Percentiles rank a stretch among this genome's conserved stretches.
phyloP scores from a whole-genome alignment of 1,140 invertebrate species.

The Nylanderia fulva region DNA sequence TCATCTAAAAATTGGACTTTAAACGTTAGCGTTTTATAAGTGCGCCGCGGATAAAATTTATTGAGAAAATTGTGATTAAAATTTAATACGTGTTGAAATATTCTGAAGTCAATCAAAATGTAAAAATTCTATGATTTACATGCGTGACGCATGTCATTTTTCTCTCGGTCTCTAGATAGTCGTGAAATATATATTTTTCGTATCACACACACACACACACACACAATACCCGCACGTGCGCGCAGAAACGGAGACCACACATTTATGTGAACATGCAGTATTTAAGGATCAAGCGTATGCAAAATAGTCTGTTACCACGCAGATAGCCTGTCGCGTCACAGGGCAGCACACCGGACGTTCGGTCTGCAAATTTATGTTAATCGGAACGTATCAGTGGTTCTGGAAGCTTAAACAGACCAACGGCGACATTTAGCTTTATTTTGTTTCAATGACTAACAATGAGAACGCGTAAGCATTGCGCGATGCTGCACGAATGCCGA shows the following conservation, averaged over 20 bases:
- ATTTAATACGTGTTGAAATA: too few relatives aligned
- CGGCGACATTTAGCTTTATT: conserved; percentile 30
- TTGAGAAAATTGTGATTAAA: too few relatives aligned
- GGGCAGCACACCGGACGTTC: conserved; percentile 82
- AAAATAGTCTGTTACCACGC: conserved; percentile 82
- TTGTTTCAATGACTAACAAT: conserved; percentile 36
- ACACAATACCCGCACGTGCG: too few relatives aligned
- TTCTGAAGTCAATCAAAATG: not conserved
- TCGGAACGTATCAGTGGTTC: conserved; percentile 84
- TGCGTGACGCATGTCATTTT: not conserved
- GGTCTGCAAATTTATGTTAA: conserved; percentile 85
- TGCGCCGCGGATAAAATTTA: too few relatives aligned
- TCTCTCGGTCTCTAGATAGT: not conserved
- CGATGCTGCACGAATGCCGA: not conserved
- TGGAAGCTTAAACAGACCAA: conserved; percentile 70
- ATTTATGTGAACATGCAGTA: conserved; percentile 75
- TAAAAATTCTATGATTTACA: not conserved
- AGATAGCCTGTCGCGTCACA: conserved; percentile 78
- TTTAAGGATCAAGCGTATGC: conserved; percentile 83
- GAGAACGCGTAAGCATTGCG: not conserved
- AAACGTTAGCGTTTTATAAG: too few relatives aligned
- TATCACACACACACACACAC: not conserved
- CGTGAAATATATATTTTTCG: not conserved
- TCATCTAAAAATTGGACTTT: too few relatives aligned
- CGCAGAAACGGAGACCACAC: not conserved